Evolutionary conservation across 1,140 invertebrate genomes (phyloP), one percentile per base, ranked within the genome.

Genomic region (Heliconius hermathena): DNA sequence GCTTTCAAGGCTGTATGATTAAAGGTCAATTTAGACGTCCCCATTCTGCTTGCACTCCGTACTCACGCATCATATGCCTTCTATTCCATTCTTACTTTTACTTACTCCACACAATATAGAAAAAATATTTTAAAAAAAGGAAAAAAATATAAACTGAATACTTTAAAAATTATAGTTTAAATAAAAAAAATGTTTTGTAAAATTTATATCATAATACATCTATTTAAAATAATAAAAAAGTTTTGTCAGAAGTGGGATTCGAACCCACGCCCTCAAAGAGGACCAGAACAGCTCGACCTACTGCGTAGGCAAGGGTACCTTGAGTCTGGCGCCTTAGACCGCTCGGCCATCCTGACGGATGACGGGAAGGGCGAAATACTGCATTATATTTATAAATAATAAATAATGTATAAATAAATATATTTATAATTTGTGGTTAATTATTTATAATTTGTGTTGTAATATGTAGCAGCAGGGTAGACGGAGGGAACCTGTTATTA

Each of bases 231-330:
- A 18, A 71, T 29, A n/a, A 77, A 81, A 81, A 81, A 74, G 74
- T 77, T 95, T 94, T 97, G 97, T 97, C 97, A 97, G 97, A 96
- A 97, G 97, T 97, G 97, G 97, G 97, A 97, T 97, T 97, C 96
- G 97, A 97, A 97, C 97, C 97, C 97, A 97, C 97, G 97, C 97
- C 97, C 96, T 96, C 97, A 97, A 95, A 96, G 97, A 96, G 96
- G 96, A 97, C 96, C 96, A 97, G 96, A 97, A 97, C 91, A 87
- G 90, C 96, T 96, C 95, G 33, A 33, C 90, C 89, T 82, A 84
- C 81, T 75, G 6, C 70, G 82, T 86, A 84, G 87, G 88, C 84
- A 91, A 90, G 88, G 88, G 70, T 83, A 83, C 89, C 90, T 96
- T 96, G 96, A 96, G 95, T 96, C 95, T 96, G 95, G 95, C 95